phyloP scores from a whole-genome alignment of 2,797 vertebrate genomes.

The Gallinago stenura region DNA sequence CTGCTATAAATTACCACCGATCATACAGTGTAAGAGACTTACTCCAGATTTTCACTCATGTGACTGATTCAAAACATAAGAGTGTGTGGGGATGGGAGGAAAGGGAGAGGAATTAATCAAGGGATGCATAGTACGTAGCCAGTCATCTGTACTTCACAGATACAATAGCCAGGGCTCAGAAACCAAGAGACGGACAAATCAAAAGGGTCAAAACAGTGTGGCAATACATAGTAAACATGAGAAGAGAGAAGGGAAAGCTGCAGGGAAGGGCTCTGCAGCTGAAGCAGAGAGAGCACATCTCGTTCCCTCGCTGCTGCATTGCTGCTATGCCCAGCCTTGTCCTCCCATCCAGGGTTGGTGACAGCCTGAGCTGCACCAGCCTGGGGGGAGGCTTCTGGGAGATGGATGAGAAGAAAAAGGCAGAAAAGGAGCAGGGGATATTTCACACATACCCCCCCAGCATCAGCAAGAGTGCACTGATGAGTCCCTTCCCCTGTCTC shows the following conservation, averaged over 20 bases:
- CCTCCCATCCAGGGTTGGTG: fast-evolving
- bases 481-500: background rate
- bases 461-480: fast-evolving
- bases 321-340: fast-evolving
- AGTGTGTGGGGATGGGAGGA: fast-evolving
- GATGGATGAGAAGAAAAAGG: background rate
- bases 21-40: background rate
- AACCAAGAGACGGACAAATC: background rate
- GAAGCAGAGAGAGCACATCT: fast-evolving
- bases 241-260: background rate
- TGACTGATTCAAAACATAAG: background rate
- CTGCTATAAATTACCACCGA: background rate
- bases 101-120: background rate
- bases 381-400: background rate
- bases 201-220: background rate
- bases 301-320: fast-evolving
- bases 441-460: background rate
- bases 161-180: background rate
- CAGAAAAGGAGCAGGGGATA: background rate
- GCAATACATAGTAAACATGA: background rate
- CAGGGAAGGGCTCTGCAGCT: background rate
- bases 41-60: background rate
- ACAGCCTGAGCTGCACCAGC: background rate
- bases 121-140: background rate
- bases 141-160: background rate